A percentile compares a stretch with the other conserved stretches of the same genome.
phyloP scores from a whole-genome alignment of 2,888 invertebrate genomes.

The Drosophila nigricruria region DNA sequence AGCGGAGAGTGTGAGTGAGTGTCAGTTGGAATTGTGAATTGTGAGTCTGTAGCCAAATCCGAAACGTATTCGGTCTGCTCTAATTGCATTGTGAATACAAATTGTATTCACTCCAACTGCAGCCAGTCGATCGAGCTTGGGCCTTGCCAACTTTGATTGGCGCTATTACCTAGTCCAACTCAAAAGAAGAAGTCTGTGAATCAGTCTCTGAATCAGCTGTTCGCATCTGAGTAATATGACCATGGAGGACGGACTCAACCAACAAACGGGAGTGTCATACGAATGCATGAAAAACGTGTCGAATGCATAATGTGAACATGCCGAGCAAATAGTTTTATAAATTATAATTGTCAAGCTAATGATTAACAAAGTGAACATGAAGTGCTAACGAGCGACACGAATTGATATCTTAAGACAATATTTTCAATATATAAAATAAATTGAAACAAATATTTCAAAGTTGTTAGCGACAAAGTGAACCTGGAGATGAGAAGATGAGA shows the following conservation, averaged over 20 bases:
- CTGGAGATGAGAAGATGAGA: too few species aligned
- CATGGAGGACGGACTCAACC: constrained; percentile 12
- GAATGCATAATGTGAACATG: constrained; percentile 9
- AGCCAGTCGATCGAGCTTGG: neutral
- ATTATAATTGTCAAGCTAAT: neutral
- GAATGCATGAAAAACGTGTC: constrained; percentile 9
- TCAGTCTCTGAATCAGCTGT: constrained; percentile 4
- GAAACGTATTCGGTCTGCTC: constrained; percentile 11
- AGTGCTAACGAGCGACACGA: neutral
- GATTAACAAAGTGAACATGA: neutral
- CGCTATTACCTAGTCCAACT: neutral
- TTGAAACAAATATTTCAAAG: too few species aligned
- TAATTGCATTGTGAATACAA: constrained; percentile 29
- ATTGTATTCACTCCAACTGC: constrained; percentile 11
- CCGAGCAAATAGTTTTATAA: neutral
- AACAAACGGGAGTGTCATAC: neutral
- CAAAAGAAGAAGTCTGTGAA: neutral
- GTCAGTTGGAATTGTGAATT: constrained; percentile 12
- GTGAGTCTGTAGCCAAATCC: constrained; percentile 1
- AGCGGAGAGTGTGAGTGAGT: constrained; percentile 22
- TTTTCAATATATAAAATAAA: neutral
- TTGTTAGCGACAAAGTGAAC: too few species aligned
- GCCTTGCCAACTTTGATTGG: neutral
- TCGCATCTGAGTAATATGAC: constrained; percentile 15
- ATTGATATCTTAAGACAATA: neutral